These are phyloP conservation scores for Myodes glareolus DNA, from an alignment of 2,113 vertebrate genomes.

Conservation along the genomic window DNA sequence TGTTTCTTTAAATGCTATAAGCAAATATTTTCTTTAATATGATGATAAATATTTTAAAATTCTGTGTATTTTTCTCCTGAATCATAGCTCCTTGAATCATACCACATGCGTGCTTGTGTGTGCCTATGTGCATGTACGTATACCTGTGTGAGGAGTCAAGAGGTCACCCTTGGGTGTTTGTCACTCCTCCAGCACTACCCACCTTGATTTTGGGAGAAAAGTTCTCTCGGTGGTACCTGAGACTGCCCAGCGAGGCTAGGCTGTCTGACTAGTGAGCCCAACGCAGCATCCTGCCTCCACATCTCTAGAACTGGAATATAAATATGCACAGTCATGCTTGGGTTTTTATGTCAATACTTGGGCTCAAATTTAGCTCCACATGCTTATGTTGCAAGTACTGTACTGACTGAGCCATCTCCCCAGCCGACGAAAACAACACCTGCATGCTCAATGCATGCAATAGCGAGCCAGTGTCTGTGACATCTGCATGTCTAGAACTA, in stretches of 20 bases:
- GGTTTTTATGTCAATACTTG: not conserved
- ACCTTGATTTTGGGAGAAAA: not conserved
- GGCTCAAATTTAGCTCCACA: not conserved
- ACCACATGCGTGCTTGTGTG: not conserved
- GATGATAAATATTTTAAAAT: constrained; percentile 3
- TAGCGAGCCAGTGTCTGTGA: not conserved
- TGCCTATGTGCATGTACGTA: not conserved
- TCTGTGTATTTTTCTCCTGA: not conserved
- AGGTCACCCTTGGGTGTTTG: not conserved
- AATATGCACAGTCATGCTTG: too few relatives aligned
- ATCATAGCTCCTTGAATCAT: not conserved
- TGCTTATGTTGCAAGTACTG: not conserved
- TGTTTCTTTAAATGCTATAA: not conserved
- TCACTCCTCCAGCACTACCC: not conserved
- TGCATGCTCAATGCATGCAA: not conserved
- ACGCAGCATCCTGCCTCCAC: too few relatives aligned
- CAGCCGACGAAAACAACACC: not conserved
- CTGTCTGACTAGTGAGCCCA: not conserved
- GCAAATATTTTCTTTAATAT: not conserved
- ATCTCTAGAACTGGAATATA: not conserved
- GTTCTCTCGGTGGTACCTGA: not conserved
- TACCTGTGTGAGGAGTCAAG: not conserved
- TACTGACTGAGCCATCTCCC: not conserved
- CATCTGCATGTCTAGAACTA: not conserved
- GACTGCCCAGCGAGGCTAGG: not conserved